phyloP scores from a whole-genome alignment of 1,140 invertebrate species.

The Zeugodacus cucurbitae region DNA sequence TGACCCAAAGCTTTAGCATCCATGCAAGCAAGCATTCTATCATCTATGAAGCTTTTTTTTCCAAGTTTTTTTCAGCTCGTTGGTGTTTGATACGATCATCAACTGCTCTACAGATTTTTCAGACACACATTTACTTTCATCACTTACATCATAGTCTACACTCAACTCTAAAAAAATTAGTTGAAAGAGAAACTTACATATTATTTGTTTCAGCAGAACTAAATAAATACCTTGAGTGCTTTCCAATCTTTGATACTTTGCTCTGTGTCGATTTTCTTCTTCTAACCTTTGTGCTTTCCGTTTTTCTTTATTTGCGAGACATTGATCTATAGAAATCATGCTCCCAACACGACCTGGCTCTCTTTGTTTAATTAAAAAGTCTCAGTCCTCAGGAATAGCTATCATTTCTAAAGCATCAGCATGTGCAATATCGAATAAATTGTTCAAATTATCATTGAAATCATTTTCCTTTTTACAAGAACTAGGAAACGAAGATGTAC shows the following conservation, averaged over 20 bases:
- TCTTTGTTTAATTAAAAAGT: neutral
- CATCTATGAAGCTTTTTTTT: neutral
- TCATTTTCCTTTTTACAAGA: constrained; percentile 8
- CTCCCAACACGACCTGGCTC: neutral
- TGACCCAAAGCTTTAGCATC: neutral
- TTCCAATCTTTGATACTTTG: neutral
- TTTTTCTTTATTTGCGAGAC: neutral
- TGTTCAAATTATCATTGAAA: neutral
- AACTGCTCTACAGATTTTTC: neutral
- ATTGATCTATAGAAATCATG: neutral
- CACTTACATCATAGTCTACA: neutral
- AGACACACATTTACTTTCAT: neutral
- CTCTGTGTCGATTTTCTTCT: neutral
- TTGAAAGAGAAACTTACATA: neutral
- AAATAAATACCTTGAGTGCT: neutral
- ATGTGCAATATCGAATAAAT: no score
- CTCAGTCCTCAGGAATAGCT: no score
- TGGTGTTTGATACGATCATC: neutral
- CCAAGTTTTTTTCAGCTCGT: neutral
- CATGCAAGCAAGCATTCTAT: neutral
- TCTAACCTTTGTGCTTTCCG: neutral
- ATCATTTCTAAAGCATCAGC: no score
- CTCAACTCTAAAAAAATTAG: neutral
- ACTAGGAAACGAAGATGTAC: neutral
- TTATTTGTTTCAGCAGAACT: neutral